Evolutionary conservation across 2,797 vertebrate genomes (phyloP), one percentile per base, ranked within the genome.

Genomic region (Cetoscarus ocellatus): DNA sequence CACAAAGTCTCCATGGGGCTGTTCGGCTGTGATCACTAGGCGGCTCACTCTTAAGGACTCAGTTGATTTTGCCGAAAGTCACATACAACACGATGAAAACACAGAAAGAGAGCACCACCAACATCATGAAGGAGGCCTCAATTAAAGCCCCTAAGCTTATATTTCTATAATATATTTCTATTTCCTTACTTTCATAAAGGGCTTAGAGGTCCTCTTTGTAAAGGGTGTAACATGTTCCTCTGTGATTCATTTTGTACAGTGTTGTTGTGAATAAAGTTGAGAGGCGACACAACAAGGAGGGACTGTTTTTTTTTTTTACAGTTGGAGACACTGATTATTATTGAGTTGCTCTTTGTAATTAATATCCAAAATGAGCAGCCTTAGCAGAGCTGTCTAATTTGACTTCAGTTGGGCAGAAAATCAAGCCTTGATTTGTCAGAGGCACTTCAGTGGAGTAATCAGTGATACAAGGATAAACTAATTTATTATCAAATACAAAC

Each of bases 21-120:
- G 40, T 91, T 93, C 0, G 89, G 88, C 62, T 94, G 93, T 34
- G 88, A 93, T 73, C 91, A 93, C 78, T 93, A 35, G 87, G 64
- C 61, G 11, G 35, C 51, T 40, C 4, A 0, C 3, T 18, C 27
- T 10, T 63, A n/a, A 34, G 51, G 40, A 78, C 55, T 67, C 64
- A 75, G 18, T 39, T 7, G 19, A 54, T 14, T 35, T 17, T 52
- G 54, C 13, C 51, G 19, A 17, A 52, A 1, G 0, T 55, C 67
- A 36, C 69, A 35, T 2, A 56, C 73, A 75, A 65, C 70, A 65
- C 35, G 12, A 5, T 53, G 42, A 67, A 78, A 76, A 57, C 48
- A 42, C 50, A 51, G 14, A 63, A 60, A 69, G 72, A 74, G 49
- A 55, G 57, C 45, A 58, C 18, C 64, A 71, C 18, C 8, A 27